A percentile compares a stretch with the other conserved stretches of the same genome.
Conservation (phyloP, 2,113 vertebrate species). For the Lampris incognitus region DNA sequence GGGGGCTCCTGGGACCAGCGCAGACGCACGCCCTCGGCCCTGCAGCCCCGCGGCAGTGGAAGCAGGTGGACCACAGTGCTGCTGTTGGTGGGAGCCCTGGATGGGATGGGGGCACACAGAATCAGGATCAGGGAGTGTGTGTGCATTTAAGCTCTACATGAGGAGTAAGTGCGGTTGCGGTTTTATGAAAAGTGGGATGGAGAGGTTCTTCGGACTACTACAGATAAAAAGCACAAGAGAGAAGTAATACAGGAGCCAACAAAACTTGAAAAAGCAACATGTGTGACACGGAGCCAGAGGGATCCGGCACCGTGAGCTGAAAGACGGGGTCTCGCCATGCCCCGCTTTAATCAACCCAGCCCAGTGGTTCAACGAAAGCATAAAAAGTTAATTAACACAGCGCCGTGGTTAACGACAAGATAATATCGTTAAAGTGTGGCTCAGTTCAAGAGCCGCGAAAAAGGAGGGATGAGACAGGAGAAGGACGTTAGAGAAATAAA, state of each 20-base stretch:
- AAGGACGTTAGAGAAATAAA: conserved; percentile 42
- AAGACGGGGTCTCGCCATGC: too few relatives aligned
- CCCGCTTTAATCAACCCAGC: too few relatives aligned
- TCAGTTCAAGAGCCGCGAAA: conserved; percentile 35
- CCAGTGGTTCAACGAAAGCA: conserved; percentile 5
- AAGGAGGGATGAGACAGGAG: conserved; percentile 38
- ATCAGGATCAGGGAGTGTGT: conserved; percentile 6
- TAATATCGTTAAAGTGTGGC: conserved; percentile 8
- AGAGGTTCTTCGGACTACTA: too few relatives aligned
- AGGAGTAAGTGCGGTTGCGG: too few relatives aligned
- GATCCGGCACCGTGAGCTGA: too few relatives aligned
- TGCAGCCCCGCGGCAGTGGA: conserved; percentile 87
- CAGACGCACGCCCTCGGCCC: conserved; percentile 86
- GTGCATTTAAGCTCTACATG: neutral
- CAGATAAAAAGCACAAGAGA: too few relatives aligned
- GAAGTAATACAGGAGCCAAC: too few relatives aligned
- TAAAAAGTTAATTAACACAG: conserved; percentile 9
- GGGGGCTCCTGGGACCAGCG: conserved; percentile 93
- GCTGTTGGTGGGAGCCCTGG: conserved; percentile 92
- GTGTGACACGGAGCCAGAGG: too few relatives aligned
- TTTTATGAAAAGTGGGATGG: too few relatives aligned
- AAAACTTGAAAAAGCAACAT: too few relatives aligned
- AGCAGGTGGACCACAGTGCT: conserved; percentile 94
- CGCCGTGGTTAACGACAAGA: conserved; percentile 10
- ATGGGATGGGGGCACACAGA: conserved; percentile 39